Base-by-base conservation (phyloP, 1,140 invertebrate species). In the Nebria ingens region DNA sequence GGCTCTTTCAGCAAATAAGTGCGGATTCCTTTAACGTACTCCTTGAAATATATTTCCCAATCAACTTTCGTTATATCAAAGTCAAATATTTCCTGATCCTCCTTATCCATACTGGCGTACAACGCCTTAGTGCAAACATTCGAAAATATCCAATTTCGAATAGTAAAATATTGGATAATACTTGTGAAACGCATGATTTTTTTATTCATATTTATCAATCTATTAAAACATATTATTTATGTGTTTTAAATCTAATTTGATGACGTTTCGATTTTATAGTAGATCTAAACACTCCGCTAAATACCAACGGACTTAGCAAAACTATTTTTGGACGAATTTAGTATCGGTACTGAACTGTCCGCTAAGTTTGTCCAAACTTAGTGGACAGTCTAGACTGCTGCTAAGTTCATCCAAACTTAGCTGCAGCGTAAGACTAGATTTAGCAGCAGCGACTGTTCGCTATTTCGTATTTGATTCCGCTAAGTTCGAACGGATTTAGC, bases 101-200 rank as follows among this genome's bases (percentile, higher is more conserved):
- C 68, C 1, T 67, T 58, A 13, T 75, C 64, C 64, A 90, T 71
- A 22, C 71, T 66, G 0, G 70, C 56, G 71, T 78, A 80, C 21
- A 91, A 64, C 15, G 63, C 65, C 51, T 75, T 64, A 0, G 86
- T 70, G 66, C 86, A 83, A 21, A 78, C 65, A 58, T 84, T 85
- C 19, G 77, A 71, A 67, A 89, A 91, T 1, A 73, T 66, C 81
- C 89, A 91, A 61, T 86, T 78, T 25, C 74, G 67, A 1, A 77
- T 81, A 19, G 78, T 81, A 69, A 93, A 93, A 62, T 84, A 86
- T 12, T 83, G 76, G 15, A 92, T 71, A 0, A 85, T 80, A 1
- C 75, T 69, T 0, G 81, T 74, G 40, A 90, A 86, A 65, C 83
- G 84, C 61, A 87, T 79, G 25, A 93, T 79, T 68, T 86, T 89